These are phyloP conservation scores for Donacobius atricapilla DNA, from an alignment of 2,113 vertebrate genomes.

Conservation along the genomic window DNA sequence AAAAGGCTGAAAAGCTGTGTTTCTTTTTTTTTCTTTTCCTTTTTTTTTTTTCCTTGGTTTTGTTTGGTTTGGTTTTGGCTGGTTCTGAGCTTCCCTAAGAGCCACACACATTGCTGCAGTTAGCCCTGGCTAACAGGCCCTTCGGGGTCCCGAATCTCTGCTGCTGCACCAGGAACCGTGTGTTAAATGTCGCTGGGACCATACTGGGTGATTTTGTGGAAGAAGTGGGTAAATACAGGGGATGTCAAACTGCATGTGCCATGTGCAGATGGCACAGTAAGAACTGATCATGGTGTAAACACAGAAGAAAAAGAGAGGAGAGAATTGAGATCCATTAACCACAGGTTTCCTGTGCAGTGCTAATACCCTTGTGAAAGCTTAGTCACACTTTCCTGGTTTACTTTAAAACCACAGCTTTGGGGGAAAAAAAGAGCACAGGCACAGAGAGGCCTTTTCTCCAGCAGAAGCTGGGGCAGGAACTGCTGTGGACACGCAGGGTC, in stretches of 20 bases:
- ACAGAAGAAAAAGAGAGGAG: neutral
- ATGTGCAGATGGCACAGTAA: rapidly evolving
- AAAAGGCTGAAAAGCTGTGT: neutral
- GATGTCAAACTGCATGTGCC: neutral
- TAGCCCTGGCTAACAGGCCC: neutral
- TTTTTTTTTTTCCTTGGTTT: neutral
- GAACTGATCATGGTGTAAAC: neutral
- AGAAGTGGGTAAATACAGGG: rapidly evolving
- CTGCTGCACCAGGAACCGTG: rapidly evolving
- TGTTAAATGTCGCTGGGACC: neutral
- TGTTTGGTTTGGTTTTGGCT: neutral
- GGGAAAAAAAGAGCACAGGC: rapidly evolving
- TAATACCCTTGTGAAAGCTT: neutral
- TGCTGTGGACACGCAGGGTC: rapidly evolving
- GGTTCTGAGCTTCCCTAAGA: neutral
- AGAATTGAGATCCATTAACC: neutral
- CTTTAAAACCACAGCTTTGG: neutral
- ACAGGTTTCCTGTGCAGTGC: neutral
- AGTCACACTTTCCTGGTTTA: neutral
- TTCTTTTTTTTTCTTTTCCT: too few species aligned
- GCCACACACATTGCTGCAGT: neutral
- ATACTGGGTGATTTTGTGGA: rapidly evolving
- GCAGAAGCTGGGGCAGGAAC: neutral
- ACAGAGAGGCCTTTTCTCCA: neutral
- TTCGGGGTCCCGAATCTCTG: neutral